phyloP scores from a whole-genome alignment of 2,888 invertebrate genomes.

The Acanthosoma haemorrhoidale region DNA sequence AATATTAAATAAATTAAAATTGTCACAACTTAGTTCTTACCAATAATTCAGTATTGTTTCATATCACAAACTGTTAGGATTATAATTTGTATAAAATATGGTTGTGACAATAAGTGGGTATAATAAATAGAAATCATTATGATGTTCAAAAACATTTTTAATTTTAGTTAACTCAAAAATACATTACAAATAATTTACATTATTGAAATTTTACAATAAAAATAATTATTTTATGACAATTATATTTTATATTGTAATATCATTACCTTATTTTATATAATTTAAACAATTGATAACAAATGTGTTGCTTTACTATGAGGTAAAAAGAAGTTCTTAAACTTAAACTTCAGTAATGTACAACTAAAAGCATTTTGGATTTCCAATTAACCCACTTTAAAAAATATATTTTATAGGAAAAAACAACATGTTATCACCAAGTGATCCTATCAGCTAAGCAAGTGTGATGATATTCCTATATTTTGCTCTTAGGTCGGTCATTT shows the following conservation, averaged over 20 bases:
- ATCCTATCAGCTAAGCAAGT: not conserved
- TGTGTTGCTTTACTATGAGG: not conserved
- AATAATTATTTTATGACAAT: conserved; percentile 30
- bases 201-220: conserved; percentile 33
- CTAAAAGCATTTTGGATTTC: not conserved
- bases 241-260: conserved; percentile 9
- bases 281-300: conserved; percentile 7
- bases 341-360: not conserved
- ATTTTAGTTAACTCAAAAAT: conserved; percentile 37
- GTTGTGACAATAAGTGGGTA: not conserved
- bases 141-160: conserved; percentile 32
- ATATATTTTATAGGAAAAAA: not conserved
- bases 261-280: conserved; percentile 13
- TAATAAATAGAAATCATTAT: not conserved
- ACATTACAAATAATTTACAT: conserved; percentile 35
- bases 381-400: not conserved
- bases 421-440: not conserved
- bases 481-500: not conserved
- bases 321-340: not conserved
- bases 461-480: conserved; percentile 4
- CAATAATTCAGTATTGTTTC: no score
- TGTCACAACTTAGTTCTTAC: no score
- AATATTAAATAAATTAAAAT: no score
- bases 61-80: no score
- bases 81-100: no score